These are phyloP conservation scores for Phalacrocorax carbo DNA, from an alignment of 2,113 vertebrate genomes.

Conservation along the genomic window DNA sequence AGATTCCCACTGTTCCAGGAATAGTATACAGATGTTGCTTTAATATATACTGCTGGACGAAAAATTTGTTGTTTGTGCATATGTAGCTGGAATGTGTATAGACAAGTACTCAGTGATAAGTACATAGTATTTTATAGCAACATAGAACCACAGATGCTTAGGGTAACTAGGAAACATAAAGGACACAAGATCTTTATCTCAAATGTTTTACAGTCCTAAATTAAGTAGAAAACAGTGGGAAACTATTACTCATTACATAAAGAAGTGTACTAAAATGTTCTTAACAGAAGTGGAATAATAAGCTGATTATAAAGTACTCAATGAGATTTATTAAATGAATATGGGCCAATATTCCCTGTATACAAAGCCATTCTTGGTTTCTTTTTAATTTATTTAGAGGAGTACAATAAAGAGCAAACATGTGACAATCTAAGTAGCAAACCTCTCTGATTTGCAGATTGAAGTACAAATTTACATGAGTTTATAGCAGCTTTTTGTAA, in stretches of 20 bases:
- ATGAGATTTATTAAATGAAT: conserved; percentile 62
- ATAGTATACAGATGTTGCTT: not conserved
- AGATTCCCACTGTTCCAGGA: not conserved
- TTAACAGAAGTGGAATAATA: conserved; percentile 56
- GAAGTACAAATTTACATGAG: not conserved
- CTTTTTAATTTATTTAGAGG: conserved; percentile 26
- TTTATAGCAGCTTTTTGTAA: not conserved
- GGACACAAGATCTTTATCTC: not conserved
- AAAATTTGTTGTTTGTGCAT: not conserved
- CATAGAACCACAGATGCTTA: not conserved
- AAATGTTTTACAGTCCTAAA: not conserved
- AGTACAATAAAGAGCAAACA: conserved; percentile 4
- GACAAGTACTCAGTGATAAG: not conserved
- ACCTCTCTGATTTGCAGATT: not conserved
- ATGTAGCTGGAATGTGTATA: not conserved
- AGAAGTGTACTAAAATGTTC: conserved; percentile 31
- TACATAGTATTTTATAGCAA: not conserved
- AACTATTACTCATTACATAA: not conserved
- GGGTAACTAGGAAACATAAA: not conserved
- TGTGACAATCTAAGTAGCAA: conserved; percentile 39
- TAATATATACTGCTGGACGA: not conserved
- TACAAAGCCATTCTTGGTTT: conserved; percentile 38
- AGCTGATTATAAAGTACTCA: conserved; percentile 67
- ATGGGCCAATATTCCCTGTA: conserved; percentile 35
- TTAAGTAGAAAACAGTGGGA: not conserved